These are phyloP conservation scores for Threskiornis aethiopicus DNA, from an alignment of 2,797 vertebrate species.

Conservation along the genomic window DNA sequence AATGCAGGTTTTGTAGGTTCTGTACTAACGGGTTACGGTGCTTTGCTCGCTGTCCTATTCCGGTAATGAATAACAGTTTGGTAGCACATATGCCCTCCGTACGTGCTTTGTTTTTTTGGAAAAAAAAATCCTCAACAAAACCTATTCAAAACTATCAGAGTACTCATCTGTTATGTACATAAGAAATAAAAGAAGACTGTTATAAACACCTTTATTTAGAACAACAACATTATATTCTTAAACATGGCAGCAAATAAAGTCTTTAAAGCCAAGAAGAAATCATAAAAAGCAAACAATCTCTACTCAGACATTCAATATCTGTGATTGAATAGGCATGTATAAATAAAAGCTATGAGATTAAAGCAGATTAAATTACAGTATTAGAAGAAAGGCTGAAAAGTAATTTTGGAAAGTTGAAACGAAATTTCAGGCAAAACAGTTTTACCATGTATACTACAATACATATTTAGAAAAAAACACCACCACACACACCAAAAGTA, in stretches of 20 bases:
- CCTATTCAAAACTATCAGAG: neutral
- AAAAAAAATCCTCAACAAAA: neutral
- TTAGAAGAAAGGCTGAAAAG: slow-evolving; percentile 47
- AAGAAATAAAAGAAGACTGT: neutral
- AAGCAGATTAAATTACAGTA: slow-evolving; percentile 47
- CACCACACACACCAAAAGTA: neutral
- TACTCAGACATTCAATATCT: neutral
- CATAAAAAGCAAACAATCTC: neutral
- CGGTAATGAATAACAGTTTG: neutral
- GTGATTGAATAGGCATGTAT: neutral
- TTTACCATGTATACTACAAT: neutral
- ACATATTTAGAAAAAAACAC: neutral
- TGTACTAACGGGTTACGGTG: neutral
- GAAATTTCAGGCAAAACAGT: neutral
- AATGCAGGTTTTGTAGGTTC: neutral
- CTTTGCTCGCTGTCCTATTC: neutral
- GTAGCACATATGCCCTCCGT: neutral
- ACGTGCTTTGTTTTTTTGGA: neutral
- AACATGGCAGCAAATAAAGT: neutral
- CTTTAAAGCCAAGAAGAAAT: neutral
- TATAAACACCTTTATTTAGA: neutral
- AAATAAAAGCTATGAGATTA: slow-evolving; percentile 51
- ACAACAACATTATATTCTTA: neutral
- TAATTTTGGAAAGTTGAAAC: neutral
- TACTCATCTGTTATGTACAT: neutral